These are phyloP conservation scores for Halocaridina rubra DNA, from an alignment of 2,888 invertebrate genomes.

Conservation along the genomic window DNA sequence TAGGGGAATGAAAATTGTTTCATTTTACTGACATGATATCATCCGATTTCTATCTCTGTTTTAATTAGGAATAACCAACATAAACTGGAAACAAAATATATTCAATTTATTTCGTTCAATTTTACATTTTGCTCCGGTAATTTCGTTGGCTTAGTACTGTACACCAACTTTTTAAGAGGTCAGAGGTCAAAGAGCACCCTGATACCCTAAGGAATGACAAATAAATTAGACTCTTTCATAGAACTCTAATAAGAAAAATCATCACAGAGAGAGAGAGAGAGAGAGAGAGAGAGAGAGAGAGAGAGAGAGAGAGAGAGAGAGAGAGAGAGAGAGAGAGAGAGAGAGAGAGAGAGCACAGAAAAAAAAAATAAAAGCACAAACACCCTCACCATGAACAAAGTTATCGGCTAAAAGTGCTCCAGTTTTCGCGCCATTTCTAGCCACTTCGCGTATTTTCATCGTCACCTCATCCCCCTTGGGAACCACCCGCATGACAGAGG, in stretches of 20 bases:
- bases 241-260: background rate
- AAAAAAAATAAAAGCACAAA: background rate
- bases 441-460: background rate
- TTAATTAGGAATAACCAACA: background rate
- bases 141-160: background rate
- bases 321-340: background rate
- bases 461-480: background rate
- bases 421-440: background rate
- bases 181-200: too few relatives aligned
- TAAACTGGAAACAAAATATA: background rate
- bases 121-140: background rate
- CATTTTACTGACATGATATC: too few relatives aligned
- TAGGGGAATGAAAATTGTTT: background rate
- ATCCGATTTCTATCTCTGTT: background rate
- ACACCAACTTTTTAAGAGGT: too few relatives aligned
- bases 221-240: background rate
- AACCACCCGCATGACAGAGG: background rate
- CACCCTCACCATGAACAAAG: background rate
- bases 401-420: background rate
- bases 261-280: background rate
- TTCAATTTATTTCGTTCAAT: background rate
- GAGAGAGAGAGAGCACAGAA: too few relatives aligned
- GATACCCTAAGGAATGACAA: background rate
- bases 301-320: background rate
- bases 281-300: background rate